Conservation (phyloP, 2,113 vertebrate genomes). For the Circaetus gallicus region DNA sequence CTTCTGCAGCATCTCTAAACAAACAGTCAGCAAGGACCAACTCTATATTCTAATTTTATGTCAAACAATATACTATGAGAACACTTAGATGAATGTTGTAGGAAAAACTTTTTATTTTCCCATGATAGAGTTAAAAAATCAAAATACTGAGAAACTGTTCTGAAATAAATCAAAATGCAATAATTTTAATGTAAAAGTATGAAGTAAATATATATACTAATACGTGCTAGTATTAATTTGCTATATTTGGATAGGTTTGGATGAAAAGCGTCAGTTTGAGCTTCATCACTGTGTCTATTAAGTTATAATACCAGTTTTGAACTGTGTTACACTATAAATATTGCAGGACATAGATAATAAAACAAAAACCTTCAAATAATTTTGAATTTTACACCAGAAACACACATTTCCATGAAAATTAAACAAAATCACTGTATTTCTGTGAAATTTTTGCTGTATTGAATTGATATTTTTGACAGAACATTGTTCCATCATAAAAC, state of each 20-base stretch:
- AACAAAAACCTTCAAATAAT: background rate
- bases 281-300: background rate
- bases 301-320: background rate
- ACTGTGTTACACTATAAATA: background rate
- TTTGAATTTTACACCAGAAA: background rate
- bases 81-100: background rate
- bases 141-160: background rate
- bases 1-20: background rate
- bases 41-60: background rate
- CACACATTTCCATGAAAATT: background rate
- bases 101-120: accelerated
- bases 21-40: background rate
- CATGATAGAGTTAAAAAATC: background rate
- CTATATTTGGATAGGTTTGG: background rate
- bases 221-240: background rate
- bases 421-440: background rate
- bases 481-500: background rate
- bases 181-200: background rate
- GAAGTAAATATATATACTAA: background rate
- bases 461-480: background rate
- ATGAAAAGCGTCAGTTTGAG: background rate
- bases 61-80: background rate
- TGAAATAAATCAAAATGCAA: background rate
- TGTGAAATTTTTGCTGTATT: background rate
- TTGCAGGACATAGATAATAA: background rate